phyloP scores from a whole-genome alignment of 2,888 invertebrate species.

The Elysia crispata region DNA sequence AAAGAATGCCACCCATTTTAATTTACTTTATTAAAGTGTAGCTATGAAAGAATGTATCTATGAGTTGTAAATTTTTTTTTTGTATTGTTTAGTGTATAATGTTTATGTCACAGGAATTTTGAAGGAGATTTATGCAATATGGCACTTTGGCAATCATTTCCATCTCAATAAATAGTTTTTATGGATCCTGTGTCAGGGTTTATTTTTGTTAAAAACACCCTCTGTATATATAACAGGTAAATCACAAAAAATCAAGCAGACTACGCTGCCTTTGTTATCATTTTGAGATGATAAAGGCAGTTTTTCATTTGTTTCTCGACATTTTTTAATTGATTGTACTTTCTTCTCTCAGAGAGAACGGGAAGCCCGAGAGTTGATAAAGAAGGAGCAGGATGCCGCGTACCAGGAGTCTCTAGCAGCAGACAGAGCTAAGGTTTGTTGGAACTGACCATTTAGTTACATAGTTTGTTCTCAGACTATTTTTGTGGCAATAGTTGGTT shows the following conservation, averaged over 20 bases:
- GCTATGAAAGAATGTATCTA: too few relatives aligned
- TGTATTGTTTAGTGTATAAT: not conserved
- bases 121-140: not conserved
- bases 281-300: too few relatives aligned
- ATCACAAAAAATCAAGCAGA: too few relatives aligned
- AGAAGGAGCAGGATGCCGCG: slow-evolving; percentile 95
- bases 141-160: not conserved
- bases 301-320: too few relatives aligned
- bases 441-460: too few relatives aligned
- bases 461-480: too few relatives aligned
- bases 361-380: slow-evolving; percentile 91
- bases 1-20: too few relatives aligned
- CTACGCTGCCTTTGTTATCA: too few relatives aligned
- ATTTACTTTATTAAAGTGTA: too few relatives aligned
- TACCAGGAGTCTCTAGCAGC: slow-evolving; percentile 92
- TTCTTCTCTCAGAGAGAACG: slow-evolving; percentile 83
- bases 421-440: slow-evolving; percentile 81
- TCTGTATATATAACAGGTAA: too few relatives aligned
- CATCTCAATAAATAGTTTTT: not conserved
- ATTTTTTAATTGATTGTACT: not conserved
- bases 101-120: not conserved
- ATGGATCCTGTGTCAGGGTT: not conserved
- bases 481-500: not conserved
- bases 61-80: not conserved
- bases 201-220: too few relatives aligned